Evolutionary conservation across 2,888 invertebrate genomes (phyloP), one percentile per base, ranked within the genome.

Genomic region (Danaus chrysippus): DNA sequence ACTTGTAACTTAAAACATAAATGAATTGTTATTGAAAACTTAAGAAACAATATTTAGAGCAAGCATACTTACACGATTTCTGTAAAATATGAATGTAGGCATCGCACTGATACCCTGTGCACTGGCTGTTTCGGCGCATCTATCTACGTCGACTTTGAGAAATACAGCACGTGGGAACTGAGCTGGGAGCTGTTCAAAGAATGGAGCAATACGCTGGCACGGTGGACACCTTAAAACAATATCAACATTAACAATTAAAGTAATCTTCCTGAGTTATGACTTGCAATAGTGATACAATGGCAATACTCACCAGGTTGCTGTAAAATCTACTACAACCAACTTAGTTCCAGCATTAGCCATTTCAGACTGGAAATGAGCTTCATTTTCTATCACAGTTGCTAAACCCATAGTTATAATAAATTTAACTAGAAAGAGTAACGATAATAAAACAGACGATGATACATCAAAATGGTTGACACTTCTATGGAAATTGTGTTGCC

Each of bases 81-180:
- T 94, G 83, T 96, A 99, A 80, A 99, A 97, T 71, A 98, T 94
- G 79, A 99, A 99, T 0, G 99, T 99, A 23, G 99, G 99, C 98
- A 99, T 99, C 0, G 98, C 97, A 62, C 95, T 95, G 49, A 99
- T 96, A 60, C 97, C 97, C 79, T 99, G 96, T 12, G 93, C 92
- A 34, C 95, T 93, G 1, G 99, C 98, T 10, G 96, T 96, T 72
- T 97, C 98, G 72, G 95, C 94, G 75, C 97, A 98, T 84, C 95
- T 94, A 78, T 99, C 99, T 15, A 99, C 98, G 84, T 98, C 98
- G 10, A 99, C 96, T 88, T 98, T 98, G 13, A 98, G 86, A 79
- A 99, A 99, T 13, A 97, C 93, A 12, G 97, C 98, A 72, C 95
- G 94, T 0, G 96, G 94, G 84, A 97, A 99, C 84, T 96, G 97